A percentile compares a stretch with the other conserved stretches of the same genome.
Evolutionary conservation across 2,113 vertebrate genomes (phyloP).

Genomic region (Ictalurus punctatus): DNA sequence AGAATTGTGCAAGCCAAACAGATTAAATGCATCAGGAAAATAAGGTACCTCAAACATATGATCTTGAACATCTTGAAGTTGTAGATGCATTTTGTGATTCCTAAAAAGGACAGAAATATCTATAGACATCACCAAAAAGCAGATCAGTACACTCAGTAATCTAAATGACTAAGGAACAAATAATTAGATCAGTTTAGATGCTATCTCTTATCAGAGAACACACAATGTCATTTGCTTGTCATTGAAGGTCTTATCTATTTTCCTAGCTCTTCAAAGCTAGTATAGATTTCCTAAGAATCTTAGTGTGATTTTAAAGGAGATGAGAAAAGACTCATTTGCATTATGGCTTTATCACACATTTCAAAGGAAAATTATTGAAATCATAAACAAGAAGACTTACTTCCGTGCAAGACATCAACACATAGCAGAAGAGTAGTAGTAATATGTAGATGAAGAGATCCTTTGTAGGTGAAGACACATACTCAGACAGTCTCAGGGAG

Average conservation of each 20-base stretch:
- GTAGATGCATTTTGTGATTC: slow-evolving; percentile 8
- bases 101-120: slow-evolving; percentile 39
- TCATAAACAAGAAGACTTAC: background rate
- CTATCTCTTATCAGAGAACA: slow-evolving; percentile 59
- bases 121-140: slow-evolving; percentile 26
- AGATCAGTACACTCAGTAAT: slow-evolving; percentile 47
- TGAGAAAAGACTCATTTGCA: background rate
- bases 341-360: background rate
- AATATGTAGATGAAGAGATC: background rate
- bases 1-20: too few species aligned
- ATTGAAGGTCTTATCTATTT: slow-evolving; percentile 57
- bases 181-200: slow-evolving; percentile 59
- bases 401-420: too few species aligned
- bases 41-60: background rate
- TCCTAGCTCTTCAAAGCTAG: slow-evolving; percentile 43
- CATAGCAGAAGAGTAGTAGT: background rate
- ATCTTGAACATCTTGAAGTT: background rate
- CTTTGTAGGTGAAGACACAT: background rate
- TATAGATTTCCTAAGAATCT: slow-evolving; percentile 63
- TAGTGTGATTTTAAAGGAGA: slow-evolving; percentile 26
- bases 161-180: slow-evolving; percentile 35
- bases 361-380: background rate
- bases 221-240: slow-evolving; percentile 60
- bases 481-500: background rate
- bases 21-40: background rate